Conservation (phyloP, 2,797 vertebrate genomes). For the Perodicticus potto region DNA sequence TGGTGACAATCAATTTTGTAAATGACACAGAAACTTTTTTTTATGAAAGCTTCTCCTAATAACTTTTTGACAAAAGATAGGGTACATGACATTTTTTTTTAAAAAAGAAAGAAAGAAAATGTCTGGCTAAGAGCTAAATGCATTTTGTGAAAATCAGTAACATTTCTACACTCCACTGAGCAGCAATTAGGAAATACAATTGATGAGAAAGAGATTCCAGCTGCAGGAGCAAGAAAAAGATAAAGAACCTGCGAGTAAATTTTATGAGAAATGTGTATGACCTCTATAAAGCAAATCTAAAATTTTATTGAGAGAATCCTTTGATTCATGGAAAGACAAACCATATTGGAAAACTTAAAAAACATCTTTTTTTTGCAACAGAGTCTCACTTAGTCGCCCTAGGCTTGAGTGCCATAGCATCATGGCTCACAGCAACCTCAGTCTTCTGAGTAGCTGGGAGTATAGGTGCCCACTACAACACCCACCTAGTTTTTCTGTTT, state of each 20-base stretch:
- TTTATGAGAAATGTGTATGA: conserved; percentile 16
- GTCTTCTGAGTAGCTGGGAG: no score
- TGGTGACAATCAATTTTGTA: neutral
- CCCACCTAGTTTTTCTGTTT: no score
- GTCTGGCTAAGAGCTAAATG: neutral
- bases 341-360: neutral
- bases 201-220: neutral
- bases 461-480: no score
- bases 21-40: neutral
- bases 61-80: neutral
- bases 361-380: no score
- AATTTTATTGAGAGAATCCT: neutral
- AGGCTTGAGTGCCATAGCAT: no score
- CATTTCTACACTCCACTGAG: conserved; percentile 26
- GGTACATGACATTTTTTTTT: neutral
- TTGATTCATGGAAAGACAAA: neutral
- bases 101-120: neutral
- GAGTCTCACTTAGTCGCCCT: no score
- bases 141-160: conserved; percentile 42
- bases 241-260: neutral
- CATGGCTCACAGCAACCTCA: no score
- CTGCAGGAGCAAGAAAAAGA: neutral
- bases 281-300: neutral
- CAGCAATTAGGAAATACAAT: conserved; percentile 60
- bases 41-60: neutral